Evolutionary conservation across 2,888 invertebrate genomes (phyloP), one percentile per base, ranked within the genome.

Genomic region (Drosophila paranaensis): DNA sequence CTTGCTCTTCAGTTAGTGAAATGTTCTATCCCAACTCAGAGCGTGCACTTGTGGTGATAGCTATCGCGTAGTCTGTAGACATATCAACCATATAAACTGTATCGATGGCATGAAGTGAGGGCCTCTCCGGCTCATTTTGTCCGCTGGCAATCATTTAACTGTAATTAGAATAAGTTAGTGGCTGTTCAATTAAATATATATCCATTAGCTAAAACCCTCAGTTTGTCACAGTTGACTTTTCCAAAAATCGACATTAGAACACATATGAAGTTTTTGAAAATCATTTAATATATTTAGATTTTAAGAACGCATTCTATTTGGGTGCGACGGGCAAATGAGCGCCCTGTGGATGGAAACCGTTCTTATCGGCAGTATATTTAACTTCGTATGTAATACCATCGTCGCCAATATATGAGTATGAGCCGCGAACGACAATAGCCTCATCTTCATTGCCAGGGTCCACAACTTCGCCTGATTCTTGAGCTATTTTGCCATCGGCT

Each of bases 321-420:
- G 77, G 71, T 1, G 48, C 39, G 5, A 37, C 30, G 54, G 91
- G 91, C 54, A 92, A 67, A 86, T 91, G 89, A 9, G 77, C 87
- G 30, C 90, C 91, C 65, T 79, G 54, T 13, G 94, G 93, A 85
- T 93, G 93, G 92, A 93, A 94, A 77, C 94, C 94, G 76, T 94
- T 93, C 81, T 94, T 93, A 83, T 94, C 90, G 40, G 91, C 91
- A 6, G 27, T 27, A 6, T 27, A 81, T 11, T 37, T 90, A 91
- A 91, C 79, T 3, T 69, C 61, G 65, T 89, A 89, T n/a, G 77
- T 73, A 43, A 72, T 46, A 27, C 91, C 91, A 70, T 89, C 85
- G 53, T 76, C 73, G 37, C 45, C 90, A 10, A 79, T 35, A 46
- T 61, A 91, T 0, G 73, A 66, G 71, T n/a, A 91, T 9, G 81